Conservation (phyloP, 2,797 vertebrate genomes). For the Gymnodraco acuticeps region DNA sequence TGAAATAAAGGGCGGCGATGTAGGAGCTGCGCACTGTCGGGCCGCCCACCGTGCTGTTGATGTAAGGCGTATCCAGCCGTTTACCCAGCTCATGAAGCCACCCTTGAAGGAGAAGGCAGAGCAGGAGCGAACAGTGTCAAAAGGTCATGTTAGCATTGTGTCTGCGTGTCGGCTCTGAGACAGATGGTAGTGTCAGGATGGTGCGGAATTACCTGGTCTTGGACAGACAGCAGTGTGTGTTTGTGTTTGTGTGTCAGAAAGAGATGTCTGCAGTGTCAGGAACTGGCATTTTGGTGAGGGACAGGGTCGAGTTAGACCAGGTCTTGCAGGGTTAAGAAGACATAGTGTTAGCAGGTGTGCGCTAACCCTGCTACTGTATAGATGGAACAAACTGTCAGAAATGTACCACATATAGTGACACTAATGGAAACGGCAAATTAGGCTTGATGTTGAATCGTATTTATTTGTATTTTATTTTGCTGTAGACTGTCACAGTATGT, state of each 20-base stretch:
- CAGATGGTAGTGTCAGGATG: background rate
- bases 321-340: conserved; percentile 46
- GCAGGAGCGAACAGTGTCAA: conserved; percentile 8
- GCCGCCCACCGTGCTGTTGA: conserved; percentile 92
- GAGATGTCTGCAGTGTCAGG: conserved; percentile 29
- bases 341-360: conserved; percentile 50
- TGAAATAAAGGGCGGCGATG: conserved; percentile 97
- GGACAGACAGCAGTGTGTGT: conserved; percentile 14
- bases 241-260: conserved; percentile 26
- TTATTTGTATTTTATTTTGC: background rate
- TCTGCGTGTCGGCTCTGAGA: conserved; percentile 10
- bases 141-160: conserved; percentile 13
- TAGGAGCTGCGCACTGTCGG: conserved; percentile 94
- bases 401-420: conserved; percentile 13
- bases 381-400: conserved; percentile 21
- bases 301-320: conserved; percentile 53
- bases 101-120: conserved; percentile 78
- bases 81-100: conserved; percentile 97
- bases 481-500: background rate
- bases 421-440: conserved; percentile 14
- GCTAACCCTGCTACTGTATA: conserved; percentile 28
- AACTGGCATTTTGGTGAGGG: conserved; percentile 36
- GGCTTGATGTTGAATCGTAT: background rate
- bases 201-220: background rate
- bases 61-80: conserved; percentile 92